phyloP scores from a whole-genome alignment of 2,888 invertebrate genomes.

The Plagodis pulveraria region DNA sequence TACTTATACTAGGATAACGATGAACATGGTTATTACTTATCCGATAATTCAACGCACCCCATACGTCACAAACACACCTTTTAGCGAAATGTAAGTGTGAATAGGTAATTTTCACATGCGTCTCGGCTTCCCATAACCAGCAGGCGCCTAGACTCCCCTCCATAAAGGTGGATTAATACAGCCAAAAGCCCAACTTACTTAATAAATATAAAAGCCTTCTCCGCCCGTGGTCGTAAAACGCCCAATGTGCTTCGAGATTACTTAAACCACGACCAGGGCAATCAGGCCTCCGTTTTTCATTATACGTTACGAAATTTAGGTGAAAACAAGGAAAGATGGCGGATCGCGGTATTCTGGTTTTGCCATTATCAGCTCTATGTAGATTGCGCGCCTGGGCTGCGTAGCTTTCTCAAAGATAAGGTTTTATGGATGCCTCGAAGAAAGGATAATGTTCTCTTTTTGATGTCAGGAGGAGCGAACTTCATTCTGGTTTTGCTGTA shows the following conservation, averaged over 20 bases:
- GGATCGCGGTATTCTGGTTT: conserved; percentile 58
- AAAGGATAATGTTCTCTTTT: conserved; percentile 81
- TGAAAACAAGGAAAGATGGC: conserved; percentile 48
- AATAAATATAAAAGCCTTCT: conserved; percentile 86
- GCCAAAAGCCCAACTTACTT: conserved; percentile 85
- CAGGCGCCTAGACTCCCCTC: conserved; percentile 74
- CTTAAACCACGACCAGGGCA: conserved; percentile 71
- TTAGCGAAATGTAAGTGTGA: conserved; percentile 14
- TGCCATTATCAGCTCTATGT: conserved; percentile 83
- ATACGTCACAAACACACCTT: neutral
- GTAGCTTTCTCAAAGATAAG: conserved; percentile 81
- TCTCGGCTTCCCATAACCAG: conserved; percentile 36
- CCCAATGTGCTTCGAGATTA: conserved; percentile 82
- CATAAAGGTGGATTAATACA: conserved; percentile 84
- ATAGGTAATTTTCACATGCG: conserved; percentile 36
- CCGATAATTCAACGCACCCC: neutral
- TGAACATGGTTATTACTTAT: too few relatives aligned
- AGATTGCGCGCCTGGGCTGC: conserved; percentile 77
- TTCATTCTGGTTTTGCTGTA: conserved; percentile 64
- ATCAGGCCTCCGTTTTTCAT: conserved; percentile 67
- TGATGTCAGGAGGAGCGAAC: conserved; percentile 71
- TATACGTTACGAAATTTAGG: conserved; percentile 48
- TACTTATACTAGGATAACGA: too few relatives aligned
- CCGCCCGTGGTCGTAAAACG: conserved; percentile 79
- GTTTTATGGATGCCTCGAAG: conserved; percentile 75